Conservation (phyloP, 2,797 vertebrate species). For the Tenualosa thibaudeaui region DNA sequence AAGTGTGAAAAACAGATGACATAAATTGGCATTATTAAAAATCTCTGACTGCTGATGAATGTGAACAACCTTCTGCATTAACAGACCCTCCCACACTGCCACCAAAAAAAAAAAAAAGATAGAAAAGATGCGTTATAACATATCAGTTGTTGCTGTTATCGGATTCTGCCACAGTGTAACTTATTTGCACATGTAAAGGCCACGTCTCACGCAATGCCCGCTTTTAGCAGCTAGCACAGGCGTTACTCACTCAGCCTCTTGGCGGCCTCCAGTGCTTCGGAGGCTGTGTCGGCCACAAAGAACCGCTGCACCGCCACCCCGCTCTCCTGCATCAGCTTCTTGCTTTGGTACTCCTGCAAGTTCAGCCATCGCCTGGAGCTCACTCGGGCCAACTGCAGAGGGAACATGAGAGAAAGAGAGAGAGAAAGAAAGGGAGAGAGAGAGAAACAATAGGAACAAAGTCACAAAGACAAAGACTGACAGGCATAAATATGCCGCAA, state of each 20-base stretch:
- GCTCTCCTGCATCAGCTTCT: conserved; percentile 96
- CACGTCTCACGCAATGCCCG: neutral
- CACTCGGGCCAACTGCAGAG: conserved; percentile 74
- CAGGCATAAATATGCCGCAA: neutral
- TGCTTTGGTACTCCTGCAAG: conserved; percentile 99
- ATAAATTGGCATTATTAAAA: neutral
- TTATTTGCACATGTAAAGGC: neutral
- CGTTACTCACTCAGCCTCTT: conserved; percentile 89
- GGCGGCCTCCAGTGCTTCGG: conserved; percentile 89
- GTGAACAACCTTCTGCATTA: neutral
- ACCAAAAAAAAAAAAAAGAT: neutral
- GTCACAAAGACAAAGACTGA: conserved; percentile 4
- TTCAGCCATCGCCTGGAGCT: conserved; percentile 93
- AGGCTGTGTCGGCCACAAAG: conserved; percentile 87
- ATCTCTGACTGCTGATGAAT: neutral
- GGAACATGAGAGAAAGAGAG: conserved; percentile 45
- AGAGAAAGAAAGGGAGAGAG: conserved; percentile 27
- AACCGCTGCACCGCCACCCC: conserved; percentile 96
- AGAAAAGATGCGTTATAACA: neutral
- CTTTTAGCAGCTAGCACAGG: no score
- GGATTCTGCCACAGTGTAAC: neutral
- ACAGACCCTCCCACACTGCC: neutral
- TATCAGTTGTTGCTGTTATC: neutral
- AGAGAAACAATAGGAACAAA: neutral
- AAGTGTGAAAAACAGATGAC: neutral